Evolutionary conservation across 2,113 vertebrate species (phyloP).

Genomic region (Oncorhynchus tshawytscha): DNA sequence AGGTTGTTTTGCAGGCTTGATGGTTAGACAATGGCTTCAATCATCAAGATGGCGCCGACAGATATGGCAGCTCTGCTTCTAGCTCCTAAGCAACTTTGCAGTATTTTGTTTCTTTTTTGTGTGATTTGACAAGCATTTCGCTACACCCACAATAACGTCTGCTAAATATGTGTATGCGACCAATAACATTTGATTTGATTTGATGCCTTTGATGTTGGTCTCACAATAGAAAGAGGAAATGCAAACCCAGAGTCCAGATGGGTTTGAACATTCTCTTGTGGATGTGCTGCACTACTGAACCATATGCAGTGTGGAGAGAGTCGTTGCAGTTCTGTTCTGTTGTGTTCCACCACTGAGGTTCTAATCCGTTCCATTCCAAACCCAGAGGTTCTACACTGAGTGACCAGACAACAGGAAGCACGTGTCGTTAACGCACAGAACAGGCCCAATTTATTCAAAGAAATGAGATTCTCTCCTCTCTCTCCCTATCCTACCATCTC

Average conservation of each 20-base stretch:
- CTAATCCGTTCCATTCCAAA: no score
- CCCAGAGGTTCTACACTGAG: neutral
- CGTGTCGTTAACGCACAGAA: neutral
- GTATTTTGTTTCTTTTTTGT: no score
- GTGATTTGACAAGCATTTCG: no score
- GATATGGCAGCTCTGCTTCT: neutral
- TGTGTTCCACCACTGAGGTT: no score
- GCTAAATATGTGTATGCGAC: no score
- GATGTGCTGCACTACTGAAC: neutral
- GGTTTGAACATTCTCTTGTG: neutral
- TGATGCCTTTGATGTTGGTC: neutral
- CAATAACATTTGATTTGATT: no score
- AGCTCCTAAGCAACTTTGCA: no score
- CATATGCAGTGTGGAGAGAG: neutral
- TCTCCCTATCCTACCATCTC: neutral
- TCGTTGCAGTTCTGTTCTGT: neutral
- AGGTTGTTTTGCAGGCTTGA: no score
- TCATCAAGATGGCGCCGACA: neutral
- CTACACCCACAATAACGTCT: no score
- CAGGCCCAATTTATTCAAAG: slow-evolving; percentile 52
- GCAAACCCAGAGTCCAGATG: neutral
- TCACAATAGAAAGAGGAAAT: neutral
- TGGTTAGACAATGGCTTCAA: neutral
- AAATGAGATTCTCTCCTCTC: slow-evolving; percentile 26
- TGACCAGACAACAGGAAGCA: neutral